Evolutionary conservation across 2,113 vertebrate species (phyloP).

Genomic region (Sarotherodon lohbergeri): DNA sequence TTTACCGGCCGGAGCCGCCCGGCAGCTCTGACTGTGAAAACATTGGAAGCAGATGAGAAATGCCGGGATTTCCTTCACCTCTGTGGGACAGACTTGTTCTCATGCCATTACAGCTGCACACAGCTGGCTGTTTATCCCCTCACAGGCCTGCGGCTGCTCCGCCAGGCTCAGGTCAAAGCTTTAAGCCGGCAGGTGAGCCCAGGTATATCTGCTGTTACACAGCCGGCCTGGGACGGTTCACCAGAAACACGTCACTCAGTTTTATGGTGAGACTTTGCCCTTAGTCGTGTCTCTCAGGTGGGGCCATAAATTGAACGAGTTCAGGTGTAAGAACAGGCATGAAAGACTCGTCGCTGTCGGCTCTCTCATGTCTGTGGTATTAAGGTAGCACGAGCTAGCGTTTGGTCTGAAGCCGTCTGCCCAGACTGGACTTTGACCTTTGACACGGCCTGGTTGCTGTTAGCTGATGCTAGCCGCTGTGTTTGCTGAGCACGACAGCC

Average conservation of each 20-base stretch:
- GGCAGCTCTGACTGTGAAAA: background rate
- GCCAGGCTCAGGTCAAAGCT: background rate
- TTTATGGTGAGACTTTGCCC: background rate
- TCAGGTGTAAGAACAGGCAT: background rate
- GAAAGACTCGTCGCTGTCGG: background rate
- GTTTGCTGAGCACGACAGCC: background rate
- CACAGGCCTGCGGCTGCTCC: background rate
- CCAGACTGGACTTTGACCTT: background rate
- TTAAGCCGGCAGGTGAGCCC: accelerated
- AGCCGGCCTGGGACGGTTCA: no score
- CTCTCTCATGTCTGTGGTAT: accelerated
- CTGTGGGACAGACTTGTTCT: background rate
- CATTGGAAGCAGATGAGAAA: conserved; percentile 11
- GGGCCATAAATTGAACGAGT: background rate
- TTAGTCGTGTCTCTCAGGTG: background rate
- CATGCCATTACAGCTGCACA: background rate
- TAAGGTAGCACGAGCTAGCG: background rate
- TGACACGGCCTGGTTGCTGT: background rate
- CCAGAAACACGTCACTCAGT: accelerated
- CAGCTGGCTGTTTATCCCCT: background rate
- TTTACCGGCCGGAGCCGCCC: accelerated
- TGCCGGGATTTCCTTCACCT: background rate
- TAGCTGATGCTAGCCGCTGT: background rate
- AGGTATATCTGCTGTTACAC: background rate
- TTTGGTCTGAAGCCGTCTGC: background rate